phyloP scores from a whole-genome alignment of 2,113 vertebrate genomes.

The Gopherus evgoodei region DNA sequence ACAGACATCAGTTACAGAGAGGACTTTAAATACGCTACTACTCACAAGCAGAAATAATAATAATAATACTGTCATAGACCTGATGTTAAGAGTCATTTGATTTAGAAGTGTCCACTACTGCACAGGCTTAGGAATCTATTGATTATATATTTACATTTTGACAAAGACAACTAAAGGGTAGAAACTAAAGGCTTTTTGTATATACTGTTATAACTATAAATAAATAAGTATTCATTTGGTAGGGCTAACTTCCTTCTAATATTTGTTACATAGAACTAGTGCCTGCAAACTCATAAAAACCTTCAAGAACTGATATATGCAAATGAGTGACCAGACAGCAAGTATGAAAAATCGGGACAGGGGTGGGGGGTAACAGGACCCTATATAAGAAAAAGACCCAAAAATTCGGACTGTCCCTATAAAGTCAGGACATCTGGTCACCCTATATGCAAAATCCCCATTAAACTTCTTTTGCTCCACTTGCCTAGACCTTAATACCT shows the following conservation, averaged over 20 bases:
- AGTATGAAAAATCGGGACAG: too few relatives aligned
- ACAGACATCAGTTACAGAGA: not conserved
- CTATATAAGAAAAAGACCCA: too few relatives aligned
- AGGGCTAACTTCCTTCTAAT: not conserved
- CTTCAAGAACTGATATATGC: not conserved
- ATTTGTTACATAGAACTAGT: rapidly evolving
- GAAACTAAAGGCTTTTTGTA: not conserved
- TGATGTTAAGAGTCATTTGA: not conserved
- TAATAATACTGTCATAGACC: not conserved
- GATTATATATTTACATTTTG: not conserved
- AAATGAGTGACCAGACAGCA: not conserved
- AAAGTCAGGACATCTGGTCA: too few relatives aligned
- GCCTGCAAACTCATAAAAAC: not conserved
- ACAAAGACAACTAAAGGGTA: not conserved
- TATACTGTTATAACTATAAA: not conserved
- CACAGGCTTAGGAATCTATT: not conserved
- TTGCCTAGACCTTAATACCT: not conserved
- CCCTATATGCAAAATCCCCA: not conserved
- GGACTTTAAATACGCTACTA: not conserved
- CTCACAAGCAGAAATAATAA: not conserved
- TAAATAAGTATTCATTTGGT: not conserved
- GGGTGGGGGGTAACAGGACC: too few relatives aligned
- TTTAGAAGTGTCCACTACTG: not conserved
- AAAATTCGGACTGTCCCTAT: too few relatives aligned
- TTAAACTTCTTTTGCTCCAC: not conserved